phyloP scores from a whole-genome alignment of 2,888 invertebrate genomes.

The Brachypalpus laphriformis region DNA sequence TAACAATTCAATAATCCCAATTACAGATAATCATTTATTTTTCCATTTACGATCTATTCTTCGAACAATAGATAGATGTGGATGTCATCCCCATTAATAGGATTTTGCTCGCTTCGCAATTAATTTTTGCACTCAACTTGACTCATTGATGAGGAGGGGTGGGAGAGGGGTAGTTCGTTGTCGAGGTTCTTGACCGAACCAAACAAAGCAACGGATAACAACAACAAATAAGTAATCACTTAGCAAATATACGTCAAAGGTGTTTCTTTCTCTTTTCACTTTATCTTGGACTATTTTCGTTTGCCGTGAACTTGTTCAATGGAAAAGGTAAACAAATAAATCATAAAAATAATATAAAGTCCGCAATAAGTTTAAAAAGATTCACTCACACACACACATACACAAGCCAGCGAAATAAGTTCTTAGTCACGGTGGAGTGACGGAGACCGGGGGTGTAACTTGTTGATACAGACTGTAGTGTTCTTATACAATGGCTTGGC shows the following conservation, averaged over 20 bases:
- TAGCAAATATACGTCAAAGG: constrained; percentile 45
- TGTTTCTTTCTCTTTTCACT: constrained; percentile 16
- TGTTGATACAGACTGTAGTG: constrained; percentile 18
- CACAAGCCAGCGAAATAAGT: not conserved
- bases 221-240: constrained; percentile 19
- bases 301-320: constrained; percentile 51
- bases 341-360: not conserved
- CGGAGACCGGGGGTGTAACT: not conserved
- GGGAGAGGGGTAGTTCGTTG: not conserved
- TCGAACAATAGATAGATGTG: not conserved
- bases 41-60: not conserved
- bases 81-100: constrained; percentile 10
- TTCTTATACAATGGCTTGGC: not conserved
- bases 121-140: constrained; percentile 28
- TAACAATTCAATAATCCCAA: constrained; percentile 21
- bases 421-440: constrained; percentile 8
- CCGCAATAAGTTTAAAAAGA: not conserved
- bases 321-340: constrained; percentile 61
- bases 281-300: constrained; percentile 18
- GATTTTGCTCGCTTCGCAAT: constrained; percentile 24
- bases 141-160: not conserved
- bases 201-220: not conserved
- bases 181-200: constrained; percentile 49
- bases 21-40: constrained; percentile 1
- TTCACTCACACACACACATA: not conserved